phyloP scores from a whole-genome alignment of 2,797 vertebrate species.

The Oryzias dopingdopingensis region DNA sequence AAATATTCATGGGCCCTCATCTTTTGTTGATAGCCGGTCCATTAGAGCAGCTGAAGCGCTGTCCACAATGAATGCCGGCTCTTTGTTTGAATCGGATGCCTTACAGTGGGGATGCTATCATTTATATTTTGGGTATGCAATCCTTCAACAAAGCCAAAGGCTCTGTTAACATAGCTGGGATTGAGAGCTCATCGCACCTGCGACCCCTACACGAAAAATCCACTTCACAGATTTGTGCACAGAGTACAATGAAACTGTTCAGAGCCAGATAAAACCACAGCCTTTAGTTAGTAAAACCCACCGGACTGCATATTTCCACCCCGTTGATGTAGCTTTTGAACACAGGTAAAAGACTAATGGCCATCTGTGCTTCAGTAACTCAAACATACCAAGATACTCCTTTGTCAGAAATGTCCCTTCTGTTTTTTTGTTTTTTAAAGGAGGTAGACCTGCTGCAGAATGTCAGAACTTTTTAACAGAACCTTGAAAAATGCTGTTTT shows the following conservation, averaged over 20 bases:
- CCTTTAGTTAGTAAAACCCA: conserved; percentile 18
- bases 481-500: conserved; percentile 51
- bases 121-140: conserved; percentile 72
- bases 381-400: conserved; percentile 16
- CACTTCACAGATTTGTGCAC: conserved; percentile 67
- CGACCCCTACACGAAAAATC: conserved; percentile 63
- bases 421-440: conserved; percentile 46
- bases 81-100: conserved; percentile 69
- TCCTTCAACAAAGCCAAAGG: conserved; percentile 70
- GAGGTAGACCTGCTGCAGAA: conserved; percentile 16
- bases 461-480: conserved; percentile 25
- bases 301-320: too few relatives aligned
- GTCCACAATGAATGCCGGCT: conserved; percentile 64
- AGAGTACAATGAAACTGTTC: conserved; percentile 63
- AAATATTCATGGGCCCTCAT: conserved; percentile 82
- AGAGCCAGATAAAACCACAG: conserved; percentile 32
- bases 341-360: conserved; percentile 14
- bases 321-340: not conserved
- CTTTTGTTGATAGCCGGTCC: conserved; percentile 74
- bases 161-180: conserved; percentile 65
- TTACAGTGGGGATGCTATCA: conserved; percentile 76
- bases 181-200: conserved; percentile 57
- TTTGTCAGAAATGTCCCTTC: conserved; percentile 35
- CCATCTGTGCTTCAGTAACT: conserved; percentile 6
- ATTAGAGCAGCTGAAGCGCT: conserved; percentile 82